Conservation (phyloP, 1,140 invertebrate genomes). For the Doryteuthis pealeii region DNA sequence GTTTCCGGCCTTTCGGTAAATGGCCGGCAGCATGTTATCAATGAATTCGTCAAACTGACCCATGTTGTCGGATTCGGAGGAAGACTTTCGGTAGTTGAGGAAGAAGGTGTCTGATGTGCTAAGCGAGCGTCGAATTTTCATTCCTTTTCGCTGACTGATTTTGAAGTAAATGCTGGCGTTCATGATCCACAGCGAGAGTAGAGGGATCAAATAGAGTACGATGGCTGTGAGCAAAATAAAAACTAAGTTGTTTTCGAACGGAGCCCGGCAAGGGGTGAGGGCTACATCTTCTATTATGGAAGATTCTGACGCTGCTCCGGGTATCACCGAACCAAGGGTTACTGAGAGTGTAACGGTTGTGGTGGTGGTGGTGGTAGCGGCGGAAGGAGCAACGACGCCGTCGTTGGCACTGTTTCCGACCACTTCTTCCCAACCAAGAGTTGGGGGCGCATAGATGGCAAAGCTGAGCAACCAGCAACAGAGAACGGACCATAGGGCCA, state of each 20-base stretch:
- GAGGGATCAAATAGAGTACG: slow-evolving; percentile 41
- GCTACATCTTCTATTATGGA: not conserved
- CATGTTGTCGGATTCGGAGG: slow-evolving; percentile 32
- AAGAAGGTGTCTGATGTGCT: slow-evolving; percentile 37
- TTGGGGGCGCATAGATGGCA: slow-evolving; percentile 37
- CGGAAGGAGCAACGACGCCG: not conserved
- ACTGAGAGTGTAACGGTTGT: not conserved
- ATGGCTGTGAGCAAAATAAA: slow-evolving; percentile 36
- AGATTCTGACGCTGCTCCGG: not conserved
- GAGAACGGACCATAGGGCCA: slow-evolving; percentile 34
- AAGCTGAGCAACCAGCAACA: slow-evolving; percentile 42
- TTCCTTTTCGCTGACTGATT: slow-evolving; percentile 41
- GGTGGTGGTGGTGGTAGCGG: too few species aligned
- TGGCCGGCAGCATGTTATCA: not conserved
- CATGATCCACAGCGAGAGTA: slow-evolving; percentile 36
- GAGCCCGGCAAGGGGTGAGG: slow-evolving; percentile 29
- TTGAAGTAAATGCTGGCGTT: slow-evolving; percentile 50
- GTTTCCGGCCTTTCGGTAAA: slow-evolving; percentile 4
- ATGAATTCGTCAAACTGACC: slow-evolving; percentile 2
- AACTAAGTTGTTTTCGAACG: slow-evolving; percentile 28
- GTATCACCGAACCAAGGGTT: not conserved
- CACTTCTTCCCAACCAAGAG: slow-evolving; percentile 35
- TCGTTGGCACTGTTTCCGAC: slow-evolving; percentile 13
- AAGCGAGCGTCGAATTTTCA: slow-evolving; percentile 46
- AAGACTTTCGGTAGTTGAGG: slow-evolving; percentile 32